phyloP scores from a whole-genome alignment of 2,888 invertebrate species.

The Andrena marginata region DNA sequence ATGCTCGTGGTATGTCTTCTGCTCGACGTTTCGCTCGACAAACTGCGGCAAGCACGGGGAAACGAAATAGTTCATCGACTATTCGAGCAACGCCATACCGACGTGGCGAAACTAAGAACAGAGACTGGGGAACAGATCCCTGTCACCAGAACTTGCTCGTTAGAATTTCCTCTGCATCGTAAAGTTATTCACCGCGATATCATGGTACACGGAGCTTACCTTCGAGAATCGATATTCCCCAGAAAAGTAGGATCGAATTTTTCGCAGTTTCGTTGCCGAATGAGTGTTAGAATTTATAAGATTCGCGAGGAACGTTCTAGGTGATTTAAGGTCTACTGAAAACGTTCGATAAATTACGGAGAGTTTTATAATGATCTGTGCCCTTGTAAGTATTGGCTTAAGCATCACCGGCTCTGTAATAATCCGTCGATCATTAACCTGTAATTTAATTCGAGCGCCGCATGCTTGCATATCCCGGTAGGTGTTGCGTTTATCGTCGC shows the following conservation, averaged over 20 bases:
- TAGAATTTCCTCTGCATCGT: constrained; percentile 31
- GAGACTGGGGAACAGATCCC: constrained; percentile 51
- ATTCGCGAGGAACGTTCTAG: neutral
- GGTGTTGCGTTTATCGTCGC: constrained; percentile 51
- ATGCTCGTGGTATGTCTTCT: constrained; percentile 1
- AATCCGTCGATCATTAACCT: constrained; percentile 48
- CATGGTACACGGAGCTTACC: neutral
- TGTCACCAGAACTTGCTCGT: constrained; percentile 43
- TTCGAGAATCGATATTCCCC: neutral
- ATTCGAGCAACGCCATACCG: constrained; percentile 65
- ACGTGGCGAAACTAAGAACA: constrained; percentile 34
- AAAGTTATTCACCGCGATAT: neutral
- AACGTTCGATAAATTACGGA: constrained; percentile 28
- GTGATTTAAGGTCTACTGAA: constrained; percentile 1
- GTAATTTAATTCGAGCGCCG: constrained; percentile 53
- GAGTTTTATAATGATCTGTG: constrained; percentile 33
- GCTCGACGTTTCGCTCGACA: constrained; percentile 29
- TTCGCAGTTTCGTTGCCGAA: neutral
- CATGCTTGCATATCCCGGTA: constrained; percentile 39
- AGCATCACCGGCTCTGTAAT: constrained; percentile 38
- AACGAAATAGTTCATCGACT: constrained; percentile 74
- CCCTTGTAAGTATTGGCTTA: constrained; percentile 34
- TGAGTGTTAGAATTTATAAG: neutral
- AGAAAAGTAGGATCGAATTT: neutral
- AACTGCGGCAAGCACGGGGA: constrained; percentile 45